These are phyloP conservation scores for Siniperca knerii DNA, from an alignment of 2,113 vertebrate genomes.

Conservation along the genomic window DNA sequence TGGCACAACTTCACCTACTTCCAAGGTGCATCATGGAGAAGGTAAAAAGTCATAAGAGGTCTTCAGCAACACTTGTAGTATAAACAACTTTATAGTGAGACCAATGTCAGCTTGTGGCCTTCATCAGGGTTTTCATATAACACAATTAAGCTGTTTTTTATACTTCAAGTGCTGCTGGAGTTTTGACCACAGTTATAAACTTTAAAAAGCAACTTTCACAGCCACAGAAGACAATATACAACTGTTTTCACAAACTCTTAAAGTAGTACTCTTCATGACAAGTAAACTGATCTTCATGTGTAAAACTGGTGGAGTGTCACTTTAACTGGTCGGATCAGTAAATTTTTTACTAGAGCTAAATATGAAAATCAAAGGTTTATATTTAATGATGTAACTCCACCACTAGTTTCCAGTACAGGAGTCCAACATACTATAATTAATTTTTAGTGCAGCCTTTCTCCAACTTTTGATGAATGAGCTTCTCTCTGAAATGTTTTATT, in stretches of 20 bases:
- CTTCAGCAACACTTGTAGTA: too few relatives aligned
- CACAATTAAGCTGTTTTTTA: not conserved
- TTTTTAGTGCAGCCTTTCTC: not conserved
- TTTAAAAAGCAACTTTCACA: not conserved
- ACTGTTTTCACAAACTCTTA: too few relatives aligned
- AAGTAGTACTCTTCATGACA: not conserved
- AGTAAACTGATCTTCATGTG: not conserved
- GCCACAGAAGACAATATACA: not conserved
- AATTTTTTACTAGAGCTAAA: not conserved
- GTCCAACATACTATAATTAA: not conserved
- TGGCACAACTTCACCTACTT: not conserved
- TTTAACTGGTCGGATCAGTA: not conserved
- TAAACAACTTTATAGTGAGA: not conserved
- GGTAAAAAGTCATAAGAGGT: too few relatives aligned
- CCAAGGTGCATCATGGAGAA: not conserved
- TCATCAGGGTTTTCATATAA: not conserved
- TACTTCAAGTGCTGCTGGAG: not conserved
- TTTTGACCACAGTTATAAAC: too few relatives aligned
- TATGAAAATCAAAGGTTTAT: not conserved
- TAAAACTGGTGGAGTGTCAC: not conserved
- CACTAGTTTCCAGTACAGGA: not conserved
- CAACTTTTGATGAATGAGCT: not conserved
- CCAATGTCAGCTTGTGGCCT: not conserved
- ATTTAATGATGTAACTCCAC: not conserved
- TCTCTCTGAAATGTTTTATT: not conserved